These are phyloP conservation scores for Columba janthina DNA, from an alignment of 2,113 vertebrate species.

Conservation along the genomic window DNA sequence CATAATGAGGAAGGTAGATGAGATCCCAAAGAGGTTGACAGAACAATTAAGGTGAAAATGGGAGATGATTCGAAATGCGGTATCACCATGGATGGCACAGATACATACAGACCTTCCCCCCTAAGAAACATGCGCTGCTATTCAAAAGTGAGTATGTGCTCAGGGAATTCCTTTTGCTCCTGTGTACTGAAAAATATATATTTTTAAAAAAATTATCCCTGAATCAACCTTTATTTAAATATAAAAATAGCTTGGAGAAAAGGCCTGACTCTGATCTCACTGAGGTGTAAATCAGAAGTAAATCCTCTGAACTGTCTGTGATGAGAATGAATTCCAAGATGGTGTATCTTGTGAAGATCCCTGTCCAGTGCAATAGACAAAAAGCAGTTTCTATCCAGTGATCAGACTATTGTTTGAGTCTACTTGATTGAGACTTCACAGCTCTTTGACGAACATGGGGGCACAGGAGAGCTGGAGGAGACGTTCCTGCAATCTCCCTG, in stretches of 20 bases:
- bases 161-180: background rate
- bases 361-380: background rate
- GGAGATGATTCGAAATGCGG: conserved; percentile 43
- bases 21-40: conserved; percentile 69
- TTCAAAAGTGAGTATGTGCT: background rate
- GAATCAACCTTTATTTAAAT: background rate
- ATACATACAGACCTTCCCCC: background rate
- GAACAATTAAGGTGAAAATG: conserved; percentile 72
- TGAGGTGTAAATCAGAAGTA: background rate
- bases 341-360: background rate
- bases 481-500: background rate
- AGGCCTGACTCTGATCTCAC: background rate
- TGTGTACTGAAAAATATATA: background rate
- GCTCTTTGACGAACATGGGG: accelerated
- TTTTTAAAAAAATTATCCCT: background rate
- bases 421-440: background rate
- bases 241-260: background rate
- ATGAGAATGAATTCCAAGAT: background rate
- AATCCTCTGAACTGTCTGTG: background rate
- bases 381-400: background rate
- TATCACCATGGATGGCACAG: background rate
- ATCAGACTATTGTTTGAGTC: background rate
- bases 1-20: conserved; percentile 82
- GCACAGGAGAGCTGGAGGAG: background rate
- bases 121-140: background rate